Percentiles rank a stretch among this genome's conserved stretches.
Conservation (phyloP, 2,888 invertebrate species). For the Parasteatoda lunata region DNA sequence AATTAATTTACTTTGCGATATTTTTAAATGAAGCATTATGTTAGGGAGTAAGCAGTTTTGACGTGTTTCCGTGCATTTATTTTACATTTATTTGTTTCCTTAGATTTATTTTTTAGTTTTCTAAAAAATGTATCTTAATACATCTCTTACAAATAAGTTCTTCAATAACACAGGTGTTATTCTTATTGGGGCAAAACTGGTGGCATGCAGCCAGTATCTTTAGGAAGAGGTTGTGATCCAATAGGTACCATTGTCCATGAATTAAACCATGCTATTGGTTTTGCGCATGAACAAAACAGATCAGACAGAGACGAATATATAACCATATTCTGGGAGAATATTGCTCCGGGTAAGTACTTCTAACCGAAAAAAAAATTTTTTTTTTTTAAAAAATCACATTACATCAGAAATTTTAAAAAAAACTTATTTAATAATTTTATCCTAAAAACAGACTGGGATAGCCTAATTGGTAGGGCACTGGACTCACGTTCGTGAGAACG, state of each 20-base stretch:
- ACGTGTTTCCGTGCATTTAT: too few species aligned
- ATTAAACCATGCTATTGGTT: slow-evolving; percentile 67
- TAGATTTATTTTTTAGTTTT: background rate
- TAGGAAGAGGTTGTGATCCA: slow-evolving; percentile 51
- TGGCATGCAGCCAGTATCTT: slow-evolving; percentile 33
- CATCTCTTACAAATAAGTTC: background rate
- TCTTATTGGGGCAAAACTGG: slow-evolving; percentile 56
- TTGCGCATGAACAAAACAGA: slow-evolving; percentile 74
- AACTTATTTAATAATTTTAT: too few species aligned
- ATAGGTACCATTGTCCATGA: slow-evolving; percentile 58
- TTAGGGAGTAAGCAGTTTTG: too few species aligned
- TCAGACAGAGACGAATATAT: slow-evolving; percentile 73
- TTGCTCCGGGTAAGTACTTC: slow-evolving; percentile 52
- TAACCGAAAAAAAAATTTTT: background rate
- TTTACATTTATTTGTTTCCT: background rate
- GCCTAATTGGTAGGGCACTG: too few species aligned
- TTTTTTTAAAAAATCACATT: background rate
- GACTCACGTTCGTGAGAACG: too few species aligned
- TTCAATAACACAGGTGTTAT: slow-evolving; percentile 39
- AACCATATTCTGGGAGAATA: slow-evolving; percentile 71
- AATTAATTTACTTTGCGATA: too few species aligned
- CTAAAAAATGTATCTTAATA: background rate
- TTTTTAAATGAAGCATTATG: too few species aligned
- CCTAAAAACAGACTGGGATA: too few species aligned
- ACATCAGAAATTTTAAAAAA: too few species aligned